Conservation (phyloP, 2,888 invertebrate genomes). For the Ramazzottius varieornatus region DNA sequence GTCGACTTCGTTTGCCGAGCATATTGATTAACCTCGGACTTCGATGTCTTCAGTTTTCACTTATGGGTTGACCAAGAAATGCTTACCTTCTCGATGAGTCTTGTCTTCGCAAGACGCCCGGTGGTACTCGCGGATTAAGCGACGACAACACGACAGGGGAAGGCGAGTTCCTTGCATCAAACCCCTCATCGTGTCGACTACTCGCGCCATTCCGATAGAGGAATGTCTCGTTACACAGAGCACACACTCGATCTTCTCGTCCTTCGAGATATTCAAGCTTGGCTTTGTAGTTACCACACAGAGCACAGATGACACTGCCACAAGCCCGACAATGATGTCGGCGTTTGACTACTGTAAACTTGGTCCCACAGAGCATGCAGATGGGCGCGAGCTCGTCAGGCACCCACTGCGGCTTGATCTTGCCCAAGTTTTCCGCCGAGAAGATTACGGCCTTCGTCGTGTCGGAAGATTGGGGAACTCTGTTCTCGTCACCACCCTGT, state of each 20-base stretch:
- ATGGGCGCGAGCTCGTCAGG: slow-evolving; percentile 51
- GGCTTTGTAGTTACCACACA: slow-evolving; percentile 45
- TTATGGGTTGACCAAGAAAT: too few species aligned
- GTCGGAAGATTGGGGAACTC: background rate
- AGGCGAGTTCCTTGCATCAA: background rate
- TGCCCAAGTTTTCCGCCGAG: slow-evolving; percentile 29
- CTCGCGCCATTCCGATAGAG: background rate
- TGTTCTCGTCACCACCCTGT: background rate
- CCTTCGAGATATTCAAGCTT: slow-evolving; percentile 42
- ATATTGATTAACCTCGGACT: too few species aligned
- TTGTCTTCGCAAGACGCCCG: background rate
- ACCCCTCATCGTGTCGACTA: background rate
- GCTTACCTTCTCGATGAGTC: slow-evolving; percentile 10
- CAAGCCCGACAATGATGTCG: slow-evolving; percentile 59
- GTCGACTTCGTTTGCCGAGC: too few species aligned
- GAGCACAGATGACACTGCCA: slow-evolving; percentile 48
- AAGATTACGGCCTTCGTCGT: background rate
- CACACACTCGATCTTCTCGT: slow-evolving; percentile 50
- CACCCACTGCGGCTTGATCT: slow-evolving; percentile 55
- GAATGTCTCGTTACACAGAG: slow-evolving; percentile 30
- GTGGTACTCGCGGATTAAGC: background rate
- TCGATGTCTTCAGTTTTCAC: too few species aligned
- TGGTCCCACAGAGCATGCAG: slow-evolving; percentile 53
- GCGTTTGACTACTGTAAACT: slow-evolving; percentile 51
- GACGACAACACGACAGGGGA: background rate